Percentiles rank a stretch among this genome's conserved stretches.
These are phyloP conservation scores for Lepus townsendii DNA, from an alignment of 2,797 vertebrate species.

Conservation along the genomic window DNA sequence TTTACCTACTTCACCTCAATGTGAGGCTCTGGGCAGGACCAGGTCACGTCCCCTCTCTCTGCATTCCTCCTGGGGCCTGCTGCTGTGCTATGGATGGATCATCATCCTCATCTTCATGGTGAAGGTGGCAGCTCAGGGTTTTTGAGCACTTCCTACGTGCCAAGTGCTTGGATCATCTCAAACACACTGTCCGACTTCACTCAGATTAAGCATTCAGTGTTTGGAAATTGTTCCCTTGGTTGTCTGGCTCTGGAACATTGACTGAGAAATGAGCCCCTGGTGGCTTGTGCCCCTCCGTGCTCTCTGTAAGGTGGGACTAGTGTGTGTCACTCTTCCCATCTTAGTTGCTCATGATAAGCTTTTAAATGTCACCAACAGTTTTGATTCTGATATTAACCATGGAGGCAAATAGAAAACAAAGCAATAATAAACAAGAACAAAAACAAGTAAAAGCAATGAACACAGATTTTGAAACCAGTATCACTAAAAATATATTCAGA, in stretches of 20 bases:
- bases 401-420: slow-evolving; percentile 31
- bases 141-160: not conserved
- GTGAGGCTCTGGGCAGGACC: not conserved
- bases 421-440: not conserved
- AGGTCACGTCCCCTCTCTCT: not conserved
- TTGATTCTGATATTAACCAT: slow-evolving; percentile 6
- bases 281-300: not conserved
- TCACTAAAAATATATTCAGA: not conserved
- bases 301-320: not conserved
- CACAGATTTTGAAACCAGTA: not conserved
- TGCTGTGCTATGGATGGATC: not conserved
- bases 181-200: not conserved
- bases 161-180: not conserved
- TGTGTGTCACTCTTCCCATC: not conserved
- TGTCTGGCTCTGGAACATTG: not conserved
- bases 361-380: slow-evolving; percentile 2
- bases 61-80: not conserved
- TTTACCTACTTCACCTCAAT: not conserved
- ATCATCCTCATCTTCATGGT: not conserved
- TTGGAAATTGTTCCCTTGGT: not conserved
- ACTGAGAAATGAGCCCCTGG: not conserved
- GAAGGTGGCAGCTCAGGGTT: not conserved
- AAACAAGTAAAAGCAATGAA: not conserved
- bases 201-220: not conserved
- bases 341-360: not conserved